Percentiles rank a stretch among this genome's conserved stretches.
Conservation (phyloP, 2,888 invertebrate species). For the Seira ritae region DNA sequence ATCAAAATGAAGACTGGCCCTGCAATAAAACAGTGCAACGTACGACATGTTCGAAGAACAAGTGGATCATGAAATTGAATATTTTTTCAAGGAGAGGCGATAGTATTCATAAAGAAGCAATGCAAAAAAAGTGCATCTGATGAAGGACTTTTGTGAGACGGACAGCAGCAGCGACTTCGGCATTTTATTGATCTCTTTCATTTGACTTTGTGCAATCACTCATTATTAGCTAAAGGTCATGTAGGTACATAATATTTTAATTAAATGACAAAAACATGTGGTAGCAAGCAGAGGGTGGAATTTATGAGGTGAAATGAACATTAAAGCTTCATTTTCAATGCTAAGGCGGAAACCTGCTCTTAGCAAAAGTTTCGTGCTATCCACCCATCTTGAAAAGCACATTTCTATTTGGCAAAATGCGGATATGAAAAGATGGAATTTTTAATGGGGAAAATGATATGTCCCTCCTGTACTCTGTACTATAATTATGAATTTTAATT, state of each 20-base stretch:
- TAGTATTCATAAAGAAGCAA: background rate
- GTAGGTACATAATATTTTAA: slow-evolving; percentile 11
- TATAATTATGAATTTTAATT: background rate
- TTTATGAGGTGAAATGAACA: slow-evolving; percentile 2
- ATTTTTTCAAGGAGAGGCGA: background rate
- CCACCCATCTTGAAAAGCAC: background rate
- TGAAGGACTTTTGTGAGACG: background rate
- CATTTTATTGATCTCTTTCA: background rate
- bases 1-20: background rate
- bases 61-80: slow-evolving; percentile 4
- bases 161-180: too few relatives aligned
- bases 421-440: slow-evolving; percentile 42
- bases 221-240: background rate
- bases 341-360: background rate
- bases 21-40: slow-evolving; percentile 26
- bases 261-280: slow-evolving; percentile 27
- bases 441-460: slow-evolving; percentile 32
- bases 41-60: slow-evolving; percentile 24
- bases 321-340: background rate
- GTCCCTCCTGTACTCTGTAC: background rate
- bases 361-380: too few relatives aligned
- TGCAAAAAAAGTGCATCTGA: background rate
- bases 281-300: slow-evolving; percentile 2
- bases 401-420: slow-evolving; percentile 20
- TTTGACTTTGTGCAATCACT: background rate